phyloP scores from a whole-genome alignment of 2,797 vertebrate genomes.

The Xenops minutus region DNA sequence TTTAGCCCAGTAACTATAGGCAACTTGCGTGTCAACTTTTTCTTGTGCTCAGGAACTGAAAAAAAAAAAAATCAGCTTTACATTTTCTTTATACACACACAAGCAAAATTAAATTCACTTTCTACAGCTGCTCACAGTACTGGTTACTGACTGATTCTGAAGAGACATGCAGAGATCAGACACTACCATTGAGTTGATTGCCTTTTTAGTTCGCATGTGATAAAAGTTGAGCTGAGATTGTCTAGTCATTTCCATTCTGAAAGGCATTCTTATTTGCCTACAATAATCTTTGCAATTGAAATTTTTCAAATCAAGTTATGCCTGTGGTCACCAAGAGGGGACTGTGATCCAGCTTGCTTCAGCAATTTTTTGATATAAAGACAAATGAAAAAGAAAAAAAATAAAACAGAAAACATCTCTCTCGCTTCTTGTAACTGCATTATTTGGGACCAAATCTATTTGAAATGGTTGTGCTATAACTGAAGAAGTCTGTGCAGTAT shows the following conservation, averaged over 20 bases:
- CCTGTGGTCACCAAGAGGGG: background rate
- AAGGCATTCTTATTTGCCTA: background rate
- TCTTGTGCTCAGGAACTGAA: background rate
- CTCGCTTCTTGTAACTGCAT: background rate
- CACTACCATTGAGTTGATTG: background rate
- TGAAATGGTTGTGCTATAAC: background rate
- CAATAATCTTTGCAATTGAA: background rate
- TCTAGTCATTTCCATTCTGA: background rate
- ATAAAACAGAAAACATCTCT: background rate
- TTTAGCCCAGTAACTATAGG: conserved; percentile 17
- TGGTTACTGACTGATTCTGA: background rate
- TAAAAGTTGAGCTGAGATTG: conserved; percentile 4
- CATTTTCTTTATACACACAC: background rate
- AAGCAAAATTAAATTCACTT: conserved; percentile 53
- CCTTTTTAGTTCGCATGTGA: conserved; percentile 1
- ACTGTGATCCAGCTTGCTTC: background rate
- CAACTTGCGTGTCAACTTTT: conserved; percentile 25
- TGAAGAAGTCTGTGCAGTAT: background rate
- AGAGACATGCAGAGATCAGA: conserved; percentile 45
- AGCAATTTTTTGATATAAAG: background rate
- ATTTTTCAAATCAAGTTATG: background rate
- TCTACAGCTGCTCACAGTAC: conserved; percentile 33
- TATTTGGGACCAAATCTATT: background rate
- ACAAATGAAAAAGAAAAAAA: background rate
- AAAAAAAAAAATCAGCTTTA: background rate